Percentiles rank a stretch among this genome's conserved stretches.
Conservation (phyloP, 2,113 vertebrate species). For the Pelecanus crispus region DNA sequence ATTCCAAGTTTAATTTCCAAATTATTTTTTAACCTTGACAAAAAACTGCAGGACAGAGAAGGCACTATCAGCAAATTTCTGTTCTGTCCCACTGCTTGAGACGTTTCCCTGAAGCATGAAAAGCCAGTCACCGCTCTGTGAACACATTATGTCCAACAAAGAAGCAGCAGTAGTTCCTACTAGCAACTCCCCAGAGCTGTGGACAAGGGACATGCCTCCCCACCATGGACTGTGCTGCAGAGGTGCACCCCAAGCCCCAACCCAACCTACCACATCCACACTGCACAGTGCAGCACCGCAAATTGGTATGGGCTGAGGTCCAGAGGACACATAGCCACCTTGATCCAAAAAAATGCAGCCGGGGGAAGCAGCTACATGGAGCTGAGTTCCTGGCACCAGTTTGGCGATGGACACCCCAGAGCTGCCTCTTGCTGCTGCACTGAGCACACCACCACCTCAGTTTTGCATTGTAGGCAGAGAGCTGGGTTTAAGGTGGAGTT, state of each 20-base stretch:
- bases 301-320: background rate
- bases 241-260: background rate
- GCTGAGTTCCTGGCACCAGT: background rate
- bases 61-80: background rate
- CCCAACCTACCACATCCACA: background rate
- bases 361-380: accelerated
- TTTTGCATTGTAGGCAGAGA: background rate
- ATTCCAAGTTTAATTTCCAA: background rate
- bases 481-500: background rate
- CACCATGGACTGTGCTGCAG: background rate
- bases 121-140: background rate
- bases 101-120: accelerated
- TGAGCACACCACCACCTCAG: background rate
- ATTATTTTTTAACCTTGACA: background rate
- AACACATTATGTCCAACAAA: background rate
- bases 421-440: background rate
- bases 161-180: background rate
- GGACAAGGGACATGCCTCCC: background rate
- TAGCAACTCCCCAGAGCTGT: background rate
- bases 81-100: background rate
- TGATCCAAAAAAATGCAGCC: accelerated
- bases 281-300: background rate
- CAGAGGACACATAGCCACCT: background rate
- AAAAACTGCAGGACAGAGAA: background rate
- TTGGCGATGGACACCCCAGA: background rate